Evolutionary conservation across 64 coral and sea anemone genomes (phyloP).

Genomic region (Montipora sp.): DNA sequence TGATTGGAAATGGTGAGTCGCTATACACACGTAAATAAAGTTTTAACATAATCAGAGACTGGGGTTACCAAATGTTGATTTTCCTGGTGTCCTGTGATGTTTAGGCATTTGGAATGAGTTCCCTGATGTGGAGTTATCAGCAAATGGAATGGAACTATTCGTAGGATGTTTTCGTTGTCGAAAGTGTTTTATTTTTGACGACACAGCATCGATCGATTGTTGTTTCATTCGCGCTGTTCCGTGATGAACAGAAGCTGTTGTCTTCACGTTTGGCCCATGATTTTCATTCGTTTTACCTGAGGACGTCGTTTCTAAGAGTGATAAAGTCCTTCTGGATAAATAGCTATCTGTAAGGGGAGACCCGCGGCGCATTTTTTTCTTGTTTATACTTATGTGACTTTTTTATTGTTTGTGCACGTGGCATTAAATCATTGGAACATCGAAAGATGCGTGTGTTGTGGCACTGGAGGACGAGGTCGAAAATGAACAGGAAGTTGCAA

Average conservation of each 20-base stretch:
- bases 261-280: constrained; percentile 41
- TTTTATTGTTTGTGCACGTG: constrained; percentile 80
- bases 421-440: constrained; percentile 68
- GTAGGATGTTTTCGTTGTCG: background rate
- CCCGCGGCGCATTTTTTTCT: background rate
- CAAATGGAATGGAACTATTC: constrained; percentile 41
- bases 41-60: constrained; percentile 25
- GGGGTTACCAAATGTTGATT: constrained; percentile 37
- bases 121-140: constrained; percentile 52
- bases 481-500: constrained; percentile 72
- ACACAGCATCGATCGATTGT: constrained; percentile 28
- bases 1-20: constrained; percentile 87
- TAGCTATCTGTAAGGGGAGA: background rate
- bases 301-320: background rate
- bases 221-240: constrained; percentile 26
- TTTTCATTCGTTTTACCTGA: constrained; percentile 51
- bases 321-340: background rate
- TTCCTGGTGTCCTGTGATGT: constrained; percentile 71
- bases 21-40: constrained; percentile 65
- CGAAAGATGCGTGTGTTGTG: constrained; percentile 72
- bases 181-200: constrained; percentile 67
- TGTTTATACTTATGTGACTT: background rate
- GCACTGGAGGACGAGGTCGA: constrained; percentile 91
- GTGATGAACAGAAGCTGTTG: constrained; percentile 40
- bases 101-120: constrained; percentile 85